These are phyloP conservation scores for Zophobas atratus DNA, from an alignment of 1,140 invertebrate genomes.

Conservation along the genomic window DNA sequence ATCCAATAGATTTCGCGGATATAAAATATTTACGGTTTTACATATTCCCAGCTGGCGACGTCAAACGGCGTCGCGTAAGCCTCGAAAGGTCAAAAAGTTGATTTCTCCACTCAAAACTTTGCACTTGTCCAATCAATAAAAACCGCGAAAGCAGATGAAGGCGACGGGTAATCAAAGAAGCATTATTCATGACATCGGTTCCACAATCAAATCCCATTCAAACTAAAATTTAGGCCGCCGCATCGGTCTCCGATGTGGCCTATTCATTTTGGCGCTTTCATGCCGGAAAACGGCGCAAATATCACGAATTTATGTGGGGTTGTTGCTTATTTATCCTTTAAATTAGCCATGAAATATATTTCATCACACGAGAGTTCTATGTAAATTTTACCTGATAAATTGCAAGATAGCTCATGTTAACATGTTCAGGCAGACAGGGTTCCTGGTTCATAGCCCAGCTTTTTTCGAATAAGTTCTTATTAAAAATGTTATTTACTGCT, in stretches of 20 bases:
- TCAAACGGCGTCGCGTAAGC: slow-evolving; percentile 16
- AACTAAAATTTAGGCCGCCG: slow-evolving; percentile 23
- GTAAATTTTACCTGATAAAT: slow-evolving; percentile 16
- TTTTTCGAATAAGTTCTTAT: slow-evolving; percentile 5
- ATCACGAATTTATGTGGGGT: slow-evolving; percentile 27
- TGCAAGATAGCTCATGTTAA: slow-evolving; percentile 8
- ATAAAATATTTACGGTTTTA: slow-evolving; percentile 41
- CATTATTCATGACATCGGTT: slow-evolving; percentile 36
- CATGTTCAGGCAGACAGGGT: neutral
- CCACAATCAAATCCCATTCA: slow-evolving; percentile 40
- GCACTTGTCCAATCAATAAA: slow-evolving; percentile 28
- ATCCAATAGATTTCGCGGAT: slow-evolving; percentile 15
- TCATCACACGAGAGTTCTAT: slow-evolving; percentile 31
- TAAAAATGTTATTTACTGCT: slow-evolving; percentile 12
- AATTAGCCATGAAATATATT: slow-evolving; percentile 37
- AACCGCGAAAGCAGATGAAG: slow-evolving; percentile 14
- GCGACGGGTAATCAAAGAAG: slow-evolving; percentile 25
- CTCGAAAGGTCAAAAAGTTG: neutral
- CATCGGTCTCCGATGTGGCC: slow-evolving; percentile 18
- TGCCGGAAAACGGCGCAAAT: slow-evolving; percentile 16
- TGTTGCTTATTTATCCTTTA: slow-evolving; percentile 37
- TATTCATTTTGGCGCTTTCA: slow-evolving; percentile 27
- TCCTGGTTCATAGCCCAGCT: neutral
- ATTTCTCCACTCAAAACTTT: slow-evolving; percentile 19
- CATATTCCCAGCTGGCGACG: slow-evolving; percentile 28